Evolutionary conservation across 2,888 invertebrate species (phyloP).

Genomic region (Dryomyza anilis): DNA sequence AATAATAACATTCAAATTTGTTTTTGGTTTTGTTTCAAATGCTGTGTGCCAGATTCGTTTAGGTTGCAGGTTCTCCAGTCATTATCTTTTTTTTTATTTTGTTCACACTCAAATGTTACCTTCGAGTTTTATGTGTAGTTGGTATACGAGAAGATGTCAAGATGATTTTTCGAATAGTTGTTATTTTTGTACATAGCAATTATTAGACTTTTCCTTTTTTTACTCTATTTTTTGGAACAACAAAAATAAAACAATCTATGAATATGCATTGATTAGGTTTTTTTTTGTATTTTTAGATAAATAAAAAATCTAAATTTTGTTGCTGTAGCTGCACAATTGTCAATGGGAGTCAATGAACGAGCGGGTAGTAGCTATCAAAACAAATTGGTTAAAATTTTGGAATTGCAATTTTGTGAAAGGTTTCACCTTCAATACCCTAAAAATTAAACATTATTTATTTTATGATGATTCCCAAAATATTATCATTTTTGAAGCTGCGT

Average conservation of each 20-base stretch:
- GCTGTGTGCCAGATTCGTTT: slow-evolving; percentile 17
- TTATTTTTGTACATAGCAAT: too few relatives aligned
- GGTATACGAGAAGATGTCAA: too few relatives aligned
- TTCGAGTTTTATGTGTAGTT: not conserved
- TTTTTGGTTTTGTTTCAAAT: too few relatives aligned
- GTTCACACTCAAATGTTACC: not conserved
- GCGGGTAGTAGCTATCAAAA: slow-evolving; percentile 39
- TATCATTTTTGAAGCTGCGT: too few relatives aligned
- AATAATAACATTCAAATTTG: too few relatives aligned
- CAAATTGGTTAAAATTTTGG: not conserved
- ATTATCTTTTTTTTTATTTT: slow-evolving; percentile 9
- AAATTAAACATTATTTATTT: too few relatives aligned
- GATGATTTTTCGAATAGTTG: slow-evolving; percentile 31
- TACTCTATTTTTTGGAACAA: too few relatives aligned
- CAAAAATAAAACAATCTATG: too few relatives aligned
- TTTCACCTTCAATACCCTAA: too few relatives aligned
- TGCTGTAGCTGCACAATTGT: slow-evolving; percentile 55
- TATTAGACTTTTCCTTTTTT: too few relatives aligned
- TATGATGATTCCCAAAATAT: too few relatives aligned
- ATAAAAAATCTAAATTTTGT: not conserved
- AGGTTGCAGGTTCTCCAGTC: slow-evolving; percentile 22
- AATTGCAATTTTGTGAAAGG: slow-evolving; percentile 7
- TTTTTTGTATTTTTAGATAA: slow-evolving; percentile 12
- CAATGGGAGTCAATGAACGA: slow-evolving; percentile 31
- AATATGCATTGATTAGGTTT: slow-evolving; percentile 26